Base-by-base conservation (phyloP, 2,888 invertebrate genomes). In the Shargacucullia verbasci region DNA sequence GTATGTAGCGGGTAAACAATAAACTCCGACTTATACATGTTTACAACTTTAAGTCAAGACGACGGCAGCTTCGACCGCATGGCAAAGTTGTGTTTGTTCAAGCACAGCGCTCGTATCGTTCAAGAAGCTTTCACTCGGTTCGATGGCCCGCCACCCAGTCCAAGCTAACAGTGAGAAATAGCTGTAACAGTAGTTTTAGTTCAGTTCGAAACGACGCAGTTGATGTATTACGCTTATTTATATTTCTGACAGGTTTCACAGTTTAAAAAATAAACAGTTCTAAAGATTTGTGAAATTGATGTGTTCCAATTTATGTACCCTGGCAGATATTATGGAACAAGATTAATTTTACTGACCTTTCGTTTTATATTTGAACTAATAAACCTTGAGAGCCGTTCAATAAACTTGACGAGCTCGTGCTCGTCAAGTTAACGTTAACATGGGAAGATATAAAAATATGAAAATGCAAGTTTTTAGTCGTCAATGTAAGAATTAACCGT, bases 111-210 rank as follows among this genome's bases (percentile, higher is more conserved):
- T 62, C 59, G 71, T 66, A 62, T 76, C 70, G 73, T 59, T 71
- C 62, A 69, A 70, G 69, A 78, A 84, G 84, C 86, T 87, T 86
- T 87, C 85, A 81, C 83, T 80, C 75, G 70, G 86, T 84, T 82
- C 83, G 79, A 78, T 82, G 83, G 75, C 80, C 80, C 69, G 73
- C 68, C 78, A 72, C 67, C 67, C 70, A 79, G 73, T 66, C 57
- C 68, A 67, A 75, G 59, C 69, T 67, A 70, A 75, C 59, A 52
- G 62, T 66, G 76, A 79, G 76, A 76, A 76, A 75, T 80, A 75
- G 77, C 79, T 73, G 59, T 64, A 68, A 74, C 79, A 70, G 67
- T 70, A 70, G 75, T 80, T 79, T 69, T 62, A 73, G 72, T 75
- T 61, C 55, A 70, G 71, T 79, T 78, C 64, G 58, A 75, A 80